A percentile compares a stretch with the other conserved stretches of the same genome.
These are phyloP conservation scores for Protonemura montana DNA, from an alignment of 2,888 invertebrate genomes.

Conservation along the genomic window DNA sequence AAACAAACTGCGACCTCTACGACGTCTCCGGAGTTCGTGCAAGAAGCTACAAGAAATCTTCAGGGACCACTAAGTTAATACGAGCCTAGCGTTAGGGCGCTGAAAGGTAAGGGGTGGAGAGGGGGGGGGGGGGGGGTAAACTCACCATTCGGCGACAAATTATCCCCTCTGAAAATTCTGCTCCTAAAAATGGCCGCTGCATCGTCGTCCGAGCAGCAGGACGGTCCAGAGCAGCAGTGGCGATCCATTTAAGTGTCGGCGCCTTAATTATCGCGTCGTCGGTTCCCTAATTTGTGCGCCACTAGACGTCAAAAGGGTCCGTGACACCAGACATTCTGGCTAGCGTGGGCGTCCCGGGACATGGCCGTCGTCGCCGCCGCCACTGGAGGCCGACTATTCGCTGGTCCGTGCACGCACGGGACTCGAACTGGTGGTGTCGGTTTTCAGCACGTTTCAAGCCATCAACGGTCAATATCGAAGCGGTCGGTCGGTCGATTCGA, in stretches of 20 bases:
- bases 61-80: neutral
- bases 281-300: neutral
- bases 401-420: too few relatives aligned
- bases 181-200: constrained; percentile 49
- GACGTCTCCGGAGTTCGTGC: too few relatives aligned
- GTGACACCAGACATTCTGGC: neutral
- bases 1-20: too few relatives aligned
- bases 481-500: too few relatives aligned
- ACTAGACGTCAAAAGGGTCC: neutral
- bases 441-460: too few relatives aligned
- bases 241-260: neutral
- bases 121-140: constrained; percentile 19
- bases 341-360: too few relatives aligned
- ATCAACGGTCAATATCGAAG: too few relatives aligned
- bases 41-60: too few relatives aligned
- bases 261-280: neutral
- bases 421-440: too few relatives aligned
- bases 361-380: too few relatives aligned
- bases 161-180: constrained; percentile 50
- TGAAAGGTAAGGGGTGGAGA: constrained; percentile 21
- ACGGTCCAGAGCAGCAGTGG: neutral
- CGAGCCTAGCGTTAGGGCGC: too few relatives aligned
- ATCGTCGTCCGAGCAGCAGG: constrained; percentile 14
- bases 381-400: too few relatives aligned
- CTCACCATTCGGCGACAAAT: constrained; percentile 49